These are phyloP conservation scores for Epinephelus moara DNA, from an alignment of 2,113 vertebrate genomes.

Conservation along the genomic window DNA sequence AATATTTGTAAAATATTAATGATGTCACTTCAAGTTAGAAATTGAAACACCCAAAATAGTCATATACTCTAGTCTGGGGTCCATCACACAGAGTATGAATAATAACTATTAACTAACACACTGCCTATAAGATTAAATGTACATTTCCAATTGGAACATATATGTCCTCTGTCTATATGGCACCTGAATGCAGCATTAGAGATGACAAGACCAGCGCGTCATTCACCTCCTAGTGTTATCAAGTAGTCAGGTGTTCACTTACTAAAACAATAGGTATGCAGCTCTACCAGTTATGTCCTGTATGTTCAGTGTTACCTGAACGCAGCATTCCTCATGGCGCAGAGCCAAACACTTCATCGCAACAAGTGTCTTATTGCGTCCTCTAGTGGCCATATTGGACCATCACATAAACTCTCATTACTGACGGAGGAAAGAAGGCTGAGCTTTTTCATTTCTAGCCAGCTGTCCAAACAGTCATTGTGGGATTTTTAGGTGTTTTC, in stretches of 20 bases:
- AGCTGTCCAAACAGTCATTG: background rate
- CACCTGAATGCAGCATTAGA: conserved; percentile 8
- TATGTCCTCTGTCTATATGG: background rate
- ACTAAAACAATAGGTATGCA: background rate
- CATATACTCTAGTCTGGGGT: background rate
- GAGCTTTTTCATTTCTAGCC: background rate
- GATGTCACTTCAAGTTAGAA: background rate
- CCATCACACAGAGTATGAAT: background rate
- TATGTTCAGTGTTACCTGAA: conserved; percentile 9
- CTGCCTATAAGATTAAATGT: background rate
- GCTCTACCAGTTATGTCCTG: background rate
- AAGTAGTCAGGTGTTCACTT: background rate
- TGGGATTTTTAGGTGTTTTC: background rate
- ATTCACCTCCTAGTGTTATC: background rate
- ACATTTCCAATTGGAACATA: background rate
- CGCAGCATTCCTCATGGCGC: background rate
- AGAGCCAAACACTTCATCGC: no score
- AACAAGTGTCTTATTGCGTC: background rate
- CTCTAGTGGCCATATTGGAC: background rate
- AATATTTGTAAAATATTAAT: background rate
- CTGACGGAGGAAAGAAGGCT: background rate
- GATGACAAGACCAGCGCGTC: background rate
- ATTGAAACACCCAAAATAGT: background rate
- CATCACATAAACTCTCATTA: background rate
- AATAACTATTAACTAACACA: background rate